A percentile compares a stretch with the other conserved stretches of the same genome.
Conservation (phyloP, 1,140 invertebrate genomes). For the Acromyrmex echinatior region DNA sequence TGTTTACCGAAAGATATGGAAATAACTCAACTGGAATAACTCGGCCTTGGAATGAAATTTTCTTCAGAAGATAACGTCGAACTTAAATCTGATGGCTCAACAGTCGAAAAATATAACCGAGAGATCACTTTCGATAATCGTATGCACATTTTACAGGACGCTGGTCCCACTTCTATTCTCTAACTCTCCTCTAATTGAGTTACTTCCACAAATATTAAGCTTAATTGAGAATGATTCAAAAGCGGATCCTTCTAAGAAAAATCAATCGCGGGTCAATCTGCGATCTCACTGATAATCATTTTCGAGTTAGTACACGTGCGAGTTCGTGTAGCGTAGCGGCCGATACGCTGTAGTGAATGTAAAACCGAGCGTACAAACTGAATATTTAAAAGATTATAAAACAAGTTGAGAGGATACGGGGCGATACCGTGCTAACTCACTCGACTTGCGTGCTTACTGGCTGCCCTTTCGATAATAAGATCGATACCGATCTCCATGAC, state of each 20-base stretch:
- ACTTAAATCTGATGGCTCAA: not conserved
- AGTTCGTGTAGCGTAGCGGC: constrained; percentile 38
- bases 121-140: not conserved
- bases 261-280: constrained; percentile 15
- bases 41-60: not conserved
- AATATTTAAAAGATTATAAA: constrained; percentile 69
- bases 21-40: no score
- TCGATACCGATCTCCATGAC: constrained; percentile 52
- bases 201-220: not conserved
- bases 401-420: constrained; percentile 33
- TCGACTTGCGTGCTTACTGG: not conserved
- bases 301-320: constrained; percentile 46
- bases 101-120: not conserved
- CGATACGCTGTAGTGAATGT: constrained; percentile 60
- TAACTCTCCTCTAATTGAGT: no score
- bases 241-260: not conserved
- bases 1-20: no score
- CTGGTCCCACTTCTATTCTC: not conserved
- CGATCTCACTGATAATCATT: constrained; percentile 27
- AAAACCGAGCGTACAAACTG: constrained; percentile 66
- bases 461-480: constrained; percentile 54
- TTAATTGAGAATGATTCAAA: constrained; percentile 8
- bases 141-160: not conserved
- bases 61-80: not conserved
- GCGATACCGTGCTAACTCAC: constrained; percentile 21